Conservation (phyloP, 2,888 invertebrate species). For the Lochmaea capreae region DNA sequence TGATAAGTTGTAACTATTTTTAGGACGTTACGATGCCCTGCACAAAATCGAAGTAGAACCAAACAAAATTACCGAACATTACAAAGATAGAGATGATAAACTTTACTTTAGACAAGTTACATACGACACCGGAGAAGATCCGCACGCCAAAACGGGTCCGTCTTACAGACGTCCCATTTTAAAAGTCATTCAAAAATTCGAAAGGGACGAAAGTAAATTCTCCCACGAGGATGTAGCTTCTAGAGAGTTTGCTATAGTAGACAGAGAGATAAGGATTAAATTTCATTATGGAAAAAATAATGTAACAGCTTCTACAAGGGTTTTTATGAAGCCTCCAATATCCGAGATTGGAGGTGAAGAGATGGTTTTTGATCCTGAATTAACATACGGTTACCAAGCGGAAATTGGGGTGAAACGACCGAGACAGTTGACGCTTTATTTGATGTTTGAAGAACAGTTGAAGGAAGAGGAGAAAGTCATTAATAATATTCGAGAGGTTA, state of each 20-base stretch:
- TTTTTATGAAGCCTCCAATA: slow-evolving; percentile 76
- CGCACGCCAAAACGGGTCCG: neutral
- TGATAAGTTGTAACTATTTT: no score
- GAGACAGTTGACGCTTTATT: slow-evolving; percentile 74
- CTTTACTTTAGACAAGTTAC: slow-evolving; percentile 23
- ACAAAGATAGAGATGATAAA: slow-evolving; percentile 47
- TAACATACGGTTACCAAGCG: slow-evolving; percentile 76
- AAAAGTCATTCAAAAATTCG: slow-evolving; percentile 66
- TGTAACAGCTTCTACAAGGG: slow-evolving; percentile 73
- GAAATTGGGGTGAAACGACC: slow-evolving; percentile 72
- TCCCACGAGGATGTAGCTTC: slow-evolving; percentile 74
- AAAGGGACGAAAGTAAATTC: slow-evolving; percentile 69
- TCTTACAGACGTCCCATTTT: slow-evolving; percentile 28
- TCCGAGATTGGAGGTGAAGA: slow-evolving; percentile 75
- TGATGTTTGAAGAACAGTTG: slow-evolving; percentile 73
- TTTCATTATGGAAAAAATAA: slow-evolving; percentile 74
- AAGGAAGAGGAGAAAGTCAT: slow-evolving; percentile 71
- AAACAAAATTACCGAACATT: slow-evolving; percentile 57
- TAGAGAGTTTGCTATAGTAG: slow-evolving; percentile 73
- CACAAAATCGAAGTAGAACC: slow-evolving; percentile 69
- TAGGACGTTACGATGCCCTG: slow-evolving; percentile 76
- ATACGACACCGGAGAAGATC: slow-evolving; percentile 15
- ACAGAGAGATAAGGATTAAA: slow-evolving; percentile 72
- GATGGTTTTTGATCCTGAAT: slow-evolving; percentile 63
- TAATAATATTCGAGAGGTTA: slow-evolving; percentile 68